A percentile compares a stretch with the other conserved stretches of the same genome.
phyloP scores from a whole-genome alignment of 2,888 invertebrate species.

The Tholera decimalis region DNA sequence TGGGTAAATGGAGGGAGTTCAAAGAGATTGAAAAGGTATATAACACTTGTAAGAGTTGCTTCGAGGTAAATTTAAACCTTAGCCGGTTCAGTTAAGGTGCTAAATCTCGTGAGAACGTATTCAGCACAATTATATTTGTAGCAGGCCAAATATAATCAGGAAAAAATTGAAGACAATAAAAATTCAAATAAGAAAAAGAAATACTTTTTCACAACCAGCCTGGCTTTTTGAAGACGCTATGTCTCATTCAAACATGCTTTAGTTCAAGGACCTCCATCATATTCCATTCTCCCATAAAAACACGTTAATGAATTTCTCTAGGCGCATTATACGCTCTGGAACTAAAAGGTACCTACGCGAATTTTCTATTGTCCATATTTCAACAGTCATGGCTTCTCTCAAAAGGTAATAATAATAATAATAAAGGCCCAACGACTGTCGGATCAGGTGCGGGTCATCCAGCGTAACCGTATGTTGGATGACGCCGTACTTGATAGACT shows the following conservation, averaged over 20 bases:
- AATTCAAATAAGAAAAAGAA: neutral
- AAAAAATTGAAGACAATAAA: slow-evolving; percentile 12
- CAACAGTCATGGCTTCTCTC: no score
- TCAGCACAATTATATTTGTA: neutral
- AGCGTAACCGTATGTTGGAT: no score
- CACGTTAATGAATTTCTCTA: no score
- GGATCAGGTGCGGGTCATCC: no score
- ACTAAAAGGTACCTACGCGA: no score
- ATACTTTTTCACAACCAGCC: slow-evolving; percentile 15
- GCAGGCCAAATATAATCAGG: neutral
- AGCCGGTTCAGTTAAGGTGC: neutral
- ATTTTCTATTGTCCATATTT: no score
- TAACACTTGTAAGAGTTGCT: neutral
- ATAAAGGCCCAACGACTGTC: no score
- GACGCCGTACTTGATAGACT: no score
- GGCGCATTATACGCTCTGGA: no score
- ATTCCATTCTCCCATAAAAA: no score
- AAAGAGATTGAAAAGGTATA: neutral
- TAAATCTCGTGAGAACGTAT: neutral
- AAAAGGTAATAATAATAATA: no score
- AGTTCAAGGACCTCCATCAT: neutral
- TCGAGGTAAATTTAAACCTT: neutral
- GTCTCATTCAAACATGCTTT: neutral
- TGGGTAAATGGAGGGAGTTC: neutral
- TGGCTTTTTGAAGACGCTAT: neutral